These are phyloP conservation scores for Gnathonemus echidnorhynchus DNA, from an alignment of 2,113 vertebrate genomes.

Conservation along the genomic window DNA sequence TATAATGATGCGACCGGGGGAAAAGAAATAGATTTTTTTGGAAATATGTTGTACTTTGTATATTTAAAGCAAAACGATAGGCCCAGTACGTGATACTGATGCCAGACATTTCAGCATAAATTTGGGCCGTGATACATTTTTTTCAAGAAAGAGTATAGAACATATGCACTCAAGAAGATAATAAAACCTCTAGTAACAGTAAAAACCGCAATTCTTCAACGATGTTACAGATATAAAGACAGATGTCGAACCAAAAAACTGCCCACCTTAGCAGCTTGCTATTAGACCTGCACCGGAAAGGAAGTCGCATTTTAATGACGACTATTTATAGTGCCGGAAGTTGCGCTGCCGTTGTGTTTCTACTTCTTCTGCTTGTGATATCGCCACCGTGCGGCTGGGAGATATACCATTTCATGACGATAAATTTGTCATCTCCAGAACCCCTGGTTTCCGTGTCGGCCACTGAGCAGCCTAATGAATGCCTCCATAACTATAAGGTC, in stretches of 20 bases:
- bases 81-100: neutral
- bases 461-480: neutral
- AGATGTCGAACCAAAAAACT: constrained; percentile 22
- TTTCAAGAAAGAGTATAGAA: constrained; percentile 32
- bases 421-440: neutral
- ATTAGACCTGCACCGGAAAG: constrained; percentile 68
- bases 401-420: neutral
- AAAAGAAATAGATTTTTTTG: neutral
- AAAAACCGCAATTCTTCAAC: neutral
- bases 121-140: neutral
- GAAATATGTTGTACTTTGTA: neutral
- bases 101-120: neutral
- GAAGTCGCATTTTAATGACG: constrained; percentile 47
- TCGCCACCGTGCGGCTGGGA: neutral
- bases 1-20: neutral
- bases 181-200: fast-evolving
- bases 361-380: neutral
- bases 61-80: neutral
- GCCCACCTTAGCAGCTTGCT: constrained; percentile 50
- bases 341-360: neutral
- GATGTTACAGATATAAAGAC: constrained; percentile 58
- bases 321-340: constrained; percentile 20
- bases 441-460: neutral
- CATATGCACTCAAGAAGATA: neutral
- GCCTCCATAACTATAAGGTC: neutral